phyloP scores from a whole-genome alignment of 92 coral and sea anemone species.

The Parazoanthus swiftii region DNA sequence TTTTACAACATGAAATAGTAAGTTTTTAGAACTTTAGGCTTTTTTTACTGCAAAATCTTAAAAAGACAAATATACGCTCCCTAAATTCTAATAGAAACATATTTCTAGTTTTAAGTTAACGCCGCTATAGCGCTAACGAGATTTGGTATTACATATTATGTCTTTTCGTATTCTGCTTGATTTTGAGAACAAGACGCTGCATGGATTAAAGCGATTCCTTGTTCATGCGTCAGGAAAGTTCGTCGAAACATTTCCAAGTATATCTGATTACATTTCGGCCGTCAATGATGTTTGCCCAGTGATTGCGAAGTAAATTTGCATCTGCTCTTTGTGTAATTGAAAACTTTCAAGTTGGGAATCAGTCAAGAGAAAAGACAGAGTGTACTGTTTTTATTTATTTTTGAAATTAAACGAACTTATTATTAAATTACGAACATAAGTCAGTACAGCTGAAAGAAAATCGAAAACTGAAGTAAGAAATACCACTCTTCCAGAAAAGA shows the following conservation, averaged over 20 bases:
- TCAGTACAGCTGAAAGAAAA: background rate
- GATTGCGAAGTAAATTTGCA: background rate
- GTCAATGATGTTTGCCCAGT: conserved; percentile 18
- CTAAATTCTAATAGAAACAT: too few relatives aligned
- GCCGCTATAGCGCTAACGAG: too few relatives aligned
- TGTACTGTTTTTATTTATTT: conserved; percentile 18
- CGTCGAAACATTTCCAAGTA: background rate
- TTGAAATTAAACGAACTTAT: conserved; percentile 26
- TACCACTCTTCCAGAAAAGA: background rate
- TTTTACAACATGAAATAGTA: background rate
- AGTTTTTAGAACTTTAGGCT: too few relatives aligned
- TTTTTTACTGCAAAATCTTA: too few relatives aligned
- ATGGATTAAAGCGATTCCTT: background rate
- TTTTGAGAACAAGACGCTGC: background rate
- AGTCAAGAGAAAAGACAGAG: conserved; percentile 10
- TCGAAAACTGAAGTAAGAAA: background rate
- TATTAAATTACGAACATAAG: conserved; percentile 25
- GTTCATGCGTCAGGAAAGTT: background rate
- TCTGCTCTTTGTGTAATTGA: conserved; percentile 26
- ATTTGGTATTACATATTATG: too few relatives aligned
- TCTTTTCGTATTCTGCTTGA: background rate
- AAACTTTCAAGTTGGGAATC: conserved; percentile 18
- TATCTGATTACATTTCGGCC: conserved; percentile 9
- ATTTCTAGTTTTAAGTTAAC: too few relatives aligned
- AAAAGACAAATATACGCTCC: too few relatives aligned